phyloP scores from a whole-genome alignment of 2,888 invertebrate genomes.

The Anoncus sp. region DNA sequence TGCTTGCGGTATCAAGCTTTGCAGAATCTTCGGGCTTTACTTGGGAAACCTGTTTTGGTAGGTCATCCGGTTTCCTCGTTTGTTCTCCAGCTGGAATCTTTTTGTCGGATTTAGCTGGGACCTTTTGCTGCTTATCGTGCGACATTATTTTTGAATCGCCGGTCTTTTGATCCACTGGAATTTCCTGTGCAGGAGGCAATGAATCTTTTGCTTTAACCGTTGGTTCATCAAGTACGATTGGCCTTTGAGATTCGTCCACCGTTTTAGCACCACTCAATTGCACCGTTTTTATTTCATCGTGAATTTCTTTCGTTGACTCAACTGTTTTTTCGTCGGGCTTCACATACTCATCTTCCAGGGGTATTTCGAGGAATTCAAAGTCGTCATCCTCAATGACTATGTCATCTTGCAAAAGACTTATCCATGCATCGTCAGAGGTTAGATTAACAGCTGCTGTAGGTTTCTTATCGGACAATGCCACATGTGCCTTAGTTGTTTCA shows the following conservation, averaged over 20 bases:
- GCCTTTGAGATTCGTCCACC: constrained; percentile 3
- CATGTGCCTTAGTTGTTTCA: neutral
- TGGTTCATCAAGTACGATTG: constrained; percentile 14
- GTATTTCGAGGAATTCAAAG: constrained; percentile 59
- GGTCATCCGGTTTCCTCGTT: constrained; percentile 25
- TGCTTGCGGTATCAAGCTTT: constrained; percentile 45
- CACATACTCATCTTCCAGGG: constrained; percentile 6
- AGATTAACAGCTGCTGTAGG: constrained; percentile 57
- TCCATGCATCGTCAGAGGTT: constrained; percentile 69
- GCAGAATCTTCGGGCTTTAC: constrained; percentile 28
- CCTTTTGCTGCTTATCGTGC: constrained; percentile 32
- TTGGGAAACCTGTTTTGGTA: neutral
- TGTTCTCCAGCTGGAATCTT: constrained; percentile 35
- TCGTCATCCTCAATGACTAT: constrained; percentile 72
- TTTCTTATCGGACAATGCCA: constrained; percentile 31
- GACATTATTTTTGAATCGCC: constrained; percentile 25
- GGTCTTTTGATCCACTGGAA: constrained; percentile 7
- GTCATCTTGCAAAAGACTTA: constrained; percentile 74
- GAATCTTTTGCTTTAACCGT: constrained; percentile 65
- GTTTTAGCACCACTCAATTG: neutral
- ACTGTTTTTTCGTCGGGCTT: constrained; percentile 6
- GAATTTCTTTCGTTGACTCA: neutral
- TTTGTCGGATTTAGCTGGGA: constrained; percentile 30
- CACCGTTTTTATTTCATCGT: constrained; percentile 6
- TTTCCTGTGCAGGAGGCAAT: constrained; percentile 45